A percentile compares a stretch with the other conserved stretches of the same genome.
Conservation (phyloP, 2,797 vertebrate species). For the Craterocephalus amniculus region DNA sequence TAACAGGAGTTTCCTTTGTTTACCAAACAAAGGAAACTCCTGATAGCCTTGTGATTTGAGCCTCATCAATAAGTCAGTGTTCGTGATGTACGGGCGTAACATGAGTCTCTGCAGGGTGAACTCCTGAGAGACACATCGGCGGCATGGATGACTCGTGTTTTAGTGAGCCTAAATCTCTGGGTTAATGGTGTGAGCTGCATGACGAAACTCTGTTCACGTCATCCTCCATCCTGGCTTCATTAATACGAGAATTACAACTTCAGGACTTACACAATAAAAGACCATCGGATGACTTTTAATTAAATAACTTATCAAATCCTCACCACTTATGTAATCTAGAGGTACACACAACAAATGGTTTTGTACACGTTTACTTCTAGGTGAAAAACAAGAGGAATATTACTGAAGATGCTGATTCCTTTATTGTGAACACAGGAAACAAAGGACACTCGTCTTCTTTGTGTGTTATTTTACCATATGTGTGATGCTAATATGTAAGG, state of each 20-base stretch:
- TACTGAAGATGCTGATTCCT: background rate
- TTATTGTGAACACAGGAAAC: background rate
- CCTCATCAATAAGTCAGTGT: conserved; percentile 75
- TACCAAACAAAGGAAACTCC: conserved; percentile 38
- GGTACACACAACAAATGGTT: background rate
- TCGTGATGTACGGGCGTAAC: conserved; percentile 54
- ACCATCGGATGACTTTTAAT: background rate
- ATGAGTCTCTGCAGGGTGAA: conserved; percentile 27
- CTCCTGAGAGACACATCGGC: conserved; percentile 8
- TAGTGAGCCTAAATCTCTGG: conserved; percentile 28
- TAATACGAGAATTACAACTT: background rate
- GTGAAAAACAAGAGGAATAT: background rate
- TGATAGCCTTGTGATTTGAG: conserved; percentile 65
- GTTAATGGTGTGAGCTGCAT: conserved; percentile 15
- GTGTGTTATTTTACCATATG: conserved; percentile 20
- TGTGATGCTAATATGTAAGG: conserved; percentile 24
- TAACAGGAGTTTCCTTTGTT: background rate
- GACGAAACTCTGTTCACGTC: conserved; percentile 15
- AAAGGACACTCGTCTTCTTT: conserved; percentile 42
- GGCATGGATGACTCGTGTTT: conserved; percentile 48
- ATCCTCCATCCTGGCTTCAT: conserved; percentile 3
- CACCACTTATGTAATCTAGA: background rate
- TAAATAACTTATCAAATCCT: background rate
- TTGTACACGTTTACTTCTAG: background rate
- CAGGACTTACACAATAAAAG: background rate